Evolutionary conservation across 1,140 invertebrate genomes (phyloP).

Genomic region (Drosophila quadrilineata): DNA sequence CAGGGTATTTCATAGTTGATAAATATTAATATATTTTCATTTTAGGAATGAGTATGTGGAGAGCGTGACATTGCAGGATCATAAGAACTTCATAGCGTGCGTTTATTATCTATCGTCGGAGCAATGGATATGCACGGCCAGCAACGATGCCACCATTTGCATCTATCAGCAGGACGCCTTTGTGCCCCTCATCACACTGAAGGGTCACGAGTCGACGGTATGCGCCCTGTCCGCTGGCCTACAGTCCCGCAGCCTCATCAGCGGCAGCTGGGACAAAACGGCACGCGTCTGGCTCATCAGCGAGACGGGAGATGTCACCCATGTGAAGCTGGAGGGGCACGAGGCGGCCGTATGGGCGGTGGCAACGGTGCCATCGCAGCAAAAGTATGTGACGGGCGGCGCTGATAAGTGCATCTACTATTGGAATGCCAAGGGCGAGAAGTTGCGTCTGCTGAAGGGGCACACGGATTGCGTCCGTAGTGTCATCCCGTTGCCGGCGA

Average conservation of each 20-base stretch:
- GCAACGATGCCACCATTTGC: constrained; percentile 92
- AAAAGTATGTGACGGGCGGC: constrained; percentile 89
- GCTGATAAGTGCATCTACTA: constrained; percentile 95
- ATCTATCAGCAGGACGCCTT: constrained; percentile 86
- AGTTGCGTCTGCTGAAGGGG: constrained; percentile 83
- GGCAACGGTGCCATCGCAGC: constrained; percentile 83
- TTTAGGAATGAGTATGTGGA: constrained; percentile 84
- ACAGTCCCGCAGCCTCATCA: constrained; percentile 82
- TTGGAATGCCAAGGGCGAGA: constrained; percentile 86
- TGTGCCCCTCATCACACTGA: constrained; percentile 85
- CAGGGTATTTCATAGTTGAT: background rate
- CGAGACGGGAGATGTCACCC: constrained; percentile 81
- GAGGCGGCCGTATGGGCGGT: constrained; percentile 95
- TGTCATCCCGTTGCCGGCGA: constrained; percentile 85
- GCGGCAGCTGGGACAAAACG: constrained; percentile 95
- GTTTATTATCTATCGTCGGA: constrained; percentile 90
- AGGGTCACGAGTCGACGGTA: constrained; percentile 90
- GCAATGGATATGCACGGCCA: constrained; percentile 90
- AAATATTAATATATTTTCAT: constrained; percentile 35
- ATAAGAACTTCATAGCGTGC: constrained; percentile 92
- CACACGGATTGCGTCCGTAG: constrained; percentile 96
- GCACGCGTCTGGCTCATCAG: constrained; percentile 89
- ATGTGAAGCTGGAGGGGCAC: constrained; percentile 88
- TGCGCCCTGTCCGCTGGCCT: constrained; percentile 82
- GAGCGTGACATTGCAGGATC: constrained; percentile 88